Percentiles rank a stretch among this genome's conserved stretches.
Evolutionary conservation across 2,888 invertebrate species (phyloP).

Genomic region (Stramonita haemastoma): DNA sequence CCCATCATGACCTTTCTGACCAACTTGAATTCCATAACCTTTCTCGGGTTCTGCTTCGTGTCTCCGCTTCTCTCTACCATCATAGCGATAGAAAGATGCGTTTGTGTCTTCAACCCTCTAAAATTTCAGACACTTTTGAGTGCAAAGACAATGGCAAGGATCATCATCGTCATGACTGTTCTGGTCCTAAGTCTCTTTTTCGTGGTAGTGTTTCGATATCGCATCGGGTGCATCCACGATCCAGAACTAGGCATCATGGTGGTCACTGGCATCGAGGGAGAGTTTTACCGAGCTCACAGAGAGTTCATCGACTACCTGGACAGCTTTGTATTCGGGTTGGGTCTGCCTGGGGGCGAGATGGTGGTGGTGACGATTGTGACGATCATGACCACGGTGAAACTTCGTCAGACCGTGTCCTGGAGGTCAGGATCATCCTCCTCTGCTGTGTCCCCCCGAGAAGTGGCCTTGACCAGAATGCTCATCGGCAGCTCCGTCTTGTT

Average conservation of each 20-base stretch:
- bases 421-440: background rate
- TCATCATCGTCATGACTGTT: background rate
- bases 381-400: conserved; percentile 16
- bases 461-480: conserved; percentile 21
- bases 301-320: conserved; percentile 17
- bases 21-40: background rate
- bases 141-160: background rate
- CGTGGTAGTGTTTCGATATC: background rate
- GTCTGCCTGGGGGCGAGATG: background rate
- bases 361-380: background rate
- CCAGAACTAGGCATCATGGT: background rate
- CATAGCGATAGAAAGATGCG: background rate
- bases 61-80: background rate
- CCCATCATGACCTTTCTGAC: background rate
- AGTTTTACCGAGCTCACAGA: background rate
- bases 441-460: background rate
- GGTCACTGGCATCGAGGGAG: background rate
- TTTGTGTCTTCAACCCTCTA: background rate
- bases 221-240: background rate
- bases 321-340: conserved; percentile 11
- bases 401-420: background rate
- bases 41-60: background rate
- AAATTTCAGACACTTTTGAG: background rate
- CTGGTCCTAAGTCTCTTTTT: background rate
- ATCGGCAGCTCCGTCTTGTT: conserved; percentile 7